Percentiles rank a stretch among this genome's conserved stretches.
These are phyloP conservation scores for Hypselothyrea guttata DNA, from an alignment of 2,888 invertebrate species.

Conservation along the genomic window DNA sequence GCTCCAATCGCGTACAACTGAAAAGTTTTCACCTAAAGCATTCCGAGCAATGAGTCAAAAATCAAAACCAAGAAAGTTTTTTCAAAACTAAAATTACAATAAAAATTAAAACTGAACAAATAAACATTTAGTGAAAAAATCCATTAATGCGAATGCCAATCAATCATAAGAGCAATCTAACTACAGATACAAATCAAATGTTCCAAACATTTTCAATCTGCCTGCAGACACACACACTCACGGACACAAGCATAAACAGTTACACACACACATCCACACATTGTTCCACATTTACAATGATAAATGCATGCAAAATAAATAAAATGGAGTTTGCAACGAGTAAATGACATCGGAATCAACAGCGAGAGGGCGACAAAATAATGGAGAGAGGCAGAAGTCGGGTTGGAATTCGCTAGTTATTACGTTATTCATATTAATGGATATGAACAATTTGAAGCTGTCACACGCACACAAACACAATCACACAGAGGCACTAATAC, in stretches of 20 bases:
- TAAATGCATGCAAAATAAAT: constrained; percentile 52
- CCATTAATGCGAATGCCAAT: constrained; percentile 37
- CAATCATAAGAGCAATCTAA: constrained; percentile 37
- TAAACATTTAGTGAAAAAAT: constrained; percentile 5
- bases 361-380: background rate
- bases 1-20: constrained; percentile 57
- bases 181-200: constrained; percentile 34
- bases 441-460: too few relatives aligned
- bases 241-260: background rate
- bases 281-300: constrained; percentile 18
- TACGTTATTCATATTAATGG: too few relatives aligned
- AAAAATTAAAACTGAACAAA: constrained; percentile 8
- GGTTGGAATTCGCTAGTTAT: background rate
- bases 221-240: constrained; percentile 7
- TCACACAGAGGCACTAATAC: constrained; percentile 47
- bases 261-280: constrained; percentile 3
- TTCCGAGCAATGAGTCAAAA: constrained; percentile 75
- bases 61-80: constrained; percentile 37
- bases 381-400: constrained; percentile 4
- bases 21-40: constrained; percentile 74
- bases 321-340: constrained; percentile 3
- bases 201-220: constrained; percentile 6
- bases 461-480: constrained; percentile 18
- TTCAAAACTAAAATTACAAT: constrained; percentile 30
- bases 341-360: too few relatives aligned